Evolutionary conservation across 2,113 vertebrate species (phyloP).

Genomic region (Microtus oregoni): DNA sequence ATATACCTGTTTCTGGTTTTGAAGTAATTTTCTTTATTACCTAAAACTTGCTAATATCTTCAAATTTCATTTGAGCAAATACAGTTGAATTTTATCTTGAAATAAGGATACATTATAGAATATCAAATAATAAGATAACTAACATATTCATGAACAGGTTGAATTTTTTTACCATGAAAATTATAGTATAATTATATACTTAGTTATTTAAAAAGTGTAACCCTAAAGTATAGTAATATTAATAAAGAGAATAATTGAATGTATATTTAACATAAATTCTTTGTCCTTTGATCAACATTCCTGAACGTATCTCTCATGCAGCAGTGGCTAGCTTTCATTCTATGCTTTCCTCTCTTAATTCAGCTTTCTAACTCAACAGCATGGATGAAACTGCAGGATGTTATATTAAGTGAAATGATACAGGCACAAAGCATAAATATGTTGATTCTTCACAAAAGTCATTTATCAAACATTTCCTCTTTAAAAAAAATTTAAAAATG

Average conservation of each 20-base stretch:
- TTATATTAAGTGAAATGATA: background rate
- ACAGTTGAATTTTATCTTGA: background rate
- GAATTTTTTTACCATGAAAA: background rate
- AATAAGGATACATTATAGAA: background rate
- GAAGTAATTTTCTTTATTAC: too few species aligned
- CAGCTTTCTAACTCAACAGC: background rate
- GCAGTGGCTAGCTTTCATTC: background rate
- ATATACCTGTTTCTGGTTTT: background rate
- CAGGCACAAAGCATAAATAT: background rate
- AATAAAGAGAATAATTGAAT: background rate
- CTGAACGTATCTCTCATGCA: accelerated
- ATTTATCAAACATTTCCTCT: background rate
- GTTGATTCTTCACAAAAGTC: background rate
- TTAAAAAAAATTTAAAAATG: background rate
- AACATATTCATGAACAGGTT: background rate
- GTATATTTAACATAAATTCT: background rate
- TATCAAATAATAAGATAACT: background rate
- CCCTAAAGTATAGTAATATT: background rate
- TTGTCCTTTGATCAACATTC: background rate
- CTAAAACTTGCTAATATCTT: background rate
- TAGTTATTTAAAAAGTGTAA: background rate
- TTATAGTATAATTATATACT: background rate
- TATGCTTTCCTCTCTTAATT: background rate
- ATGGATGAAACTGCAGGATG: background rate
- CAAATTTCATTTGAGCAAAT: background rate